Evolutionary conservation across 2,797 vertebrate genomes (phyloP).

Genomic region (Graptemys geographica): DNA sequence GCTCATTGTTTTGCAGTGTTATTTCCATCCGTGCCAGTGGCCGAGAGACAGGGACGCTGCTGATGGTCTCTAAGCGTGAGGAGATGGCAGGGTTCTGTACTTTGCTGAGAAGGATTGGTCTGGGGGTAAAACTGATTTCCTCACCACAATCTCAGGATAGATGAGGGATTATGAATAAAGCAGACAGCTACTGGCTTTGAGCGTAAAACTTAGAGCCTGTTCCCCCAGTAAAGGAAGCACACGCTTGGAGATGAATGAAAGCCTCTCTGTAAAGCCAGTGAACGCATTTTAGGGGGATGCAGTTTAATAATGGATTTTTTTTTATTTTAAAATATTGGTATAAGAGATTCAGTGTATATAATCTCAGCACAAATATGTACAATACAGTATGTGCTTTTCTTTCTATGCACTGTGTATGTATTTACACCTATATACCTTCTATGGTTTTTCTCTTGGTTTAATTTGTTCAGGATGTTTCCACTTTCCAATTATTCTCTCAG

Average conservation of each 20-base stretch:
- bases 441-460: neutral
- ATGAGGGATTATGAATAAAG: neutral
- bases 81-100: neutral
- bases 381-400: neutral
- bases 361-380: neutral
- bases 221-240: neutral
- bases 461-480: conserved; percentile 5
- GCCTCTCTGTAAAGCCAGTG: neutral
- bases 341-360: neutral
- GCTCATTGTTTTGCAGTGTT: conserved; percentile 64
- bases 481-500: conserved; percentile 47
- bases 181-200: conserved; percentile 1
- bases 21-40: neutral
- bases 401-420: no score
- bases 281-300: neutral
- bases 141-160: neutral
- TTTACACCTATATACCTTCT: neutral
- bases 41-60: neutral
- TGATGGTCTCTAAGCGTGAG: neutral
- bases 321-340: neutral
- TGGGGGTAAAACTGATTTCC: conserved; percentile 13
- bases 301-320: neutral
- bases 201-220: conserved; percentile 63
- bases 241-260: neutral
- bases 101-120: neutral